A percentile compares a stretch with the other conserved stretches of the same genome.
These are phyloP conservation scores for Chymomyza fuscimana DNA, from an alignment of 2,888 invertebrate genomes.

Conservation along the genomic window DNA sequence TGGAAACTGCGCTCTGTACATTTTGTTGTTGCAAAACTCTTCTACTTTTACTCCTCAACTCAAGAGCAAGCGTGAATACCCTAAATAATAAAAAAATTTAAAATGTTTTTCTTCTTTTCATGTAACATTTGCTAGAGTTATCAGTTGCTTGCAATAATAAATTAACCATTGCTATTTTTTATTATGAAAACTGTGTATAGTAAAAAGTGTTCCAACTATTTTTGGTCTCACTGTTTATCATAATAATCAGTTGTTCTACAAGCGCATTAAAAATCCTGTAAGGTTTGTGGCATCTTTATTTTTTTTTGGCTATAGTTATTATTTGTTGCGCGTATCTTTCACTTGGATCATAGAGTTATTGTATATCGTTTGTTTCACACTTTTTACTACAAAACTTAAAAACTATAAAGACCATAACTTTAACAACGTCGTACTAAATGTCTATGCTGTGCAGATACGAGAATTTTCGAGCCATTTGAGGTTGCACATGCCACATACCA, in stretches of 20 bases:
- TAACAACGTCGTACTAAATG: slow-evolving; percentile 56
- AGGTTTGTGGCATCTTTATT: neutral
- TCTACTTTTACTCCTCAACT: too few relatives aligned
- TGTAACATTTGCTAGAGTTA: too few relatives aligned
- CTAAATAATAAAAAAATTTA: too few relatives aligned
- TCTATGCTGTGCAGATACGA: slow-evolving; percentile 39
- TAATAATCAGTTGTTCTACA: neutral
- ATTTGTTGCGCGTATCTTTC: neutral
- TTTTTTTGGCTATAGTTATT: neutral
- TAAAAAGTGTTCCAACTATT: too few relatives aligned
- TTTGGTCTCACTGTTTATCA: neutral
- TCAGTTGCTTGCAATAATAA: too few relatives aligned
- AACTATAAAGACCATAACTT: slow-evolving; percentile 48
- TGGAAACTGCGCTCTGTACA: too few relatives aligned
- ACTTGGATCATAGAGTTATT: neutral
- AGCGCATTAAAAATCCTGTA: neutral
- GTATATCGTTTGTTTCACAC: slow-evolving; percentile 50
- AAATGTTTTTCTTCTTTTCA: too few relatives aligned
- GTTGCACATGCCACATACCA: neutral
- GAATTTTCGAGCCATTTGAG: slow-evolving; percentile 50
- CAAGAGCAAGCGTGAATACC: too few relatives aligned
- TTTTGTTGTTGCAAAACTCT: too few relatives aligned
- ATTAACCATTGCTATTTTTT: too few relatives aligned
- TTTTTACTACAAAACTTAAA: slow-evolving; percentile 51
- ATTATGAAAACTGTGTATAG: too few relatives aligned